A percentile compares a stretch with the other conserved stretches of the same genome.
Evolutionary conservation across 2,113 vertebrate species (phyloP).

Genomic region (Telmatochromis sp.): DNA sequence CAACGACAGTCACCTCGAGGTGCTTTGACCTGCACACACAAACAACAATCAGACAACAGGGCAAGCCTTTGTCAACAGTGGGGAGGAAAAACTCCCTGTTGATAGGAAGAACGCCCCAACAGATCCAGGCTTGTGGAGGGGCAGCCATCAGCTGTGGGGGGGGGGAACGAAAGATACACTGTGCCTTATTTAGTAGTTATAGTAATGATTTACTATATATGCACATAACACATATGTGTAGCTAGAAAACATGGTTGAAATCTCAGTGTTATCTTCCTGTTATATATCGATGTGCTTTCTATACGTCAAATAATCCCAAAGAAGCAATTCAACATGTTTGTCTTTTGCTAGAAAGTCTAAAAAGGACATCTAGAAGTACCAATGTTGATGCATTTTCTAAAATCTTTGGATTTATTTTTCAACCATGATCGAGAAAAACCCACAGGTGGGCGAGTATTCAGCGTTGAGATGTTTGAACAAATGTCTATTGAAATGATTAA

Average conservation of each 20-base stretch:
- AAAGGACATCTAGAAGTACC: fast-evolving
- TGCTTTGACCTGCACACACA: neutral
- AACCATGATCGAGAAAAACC: neutral
- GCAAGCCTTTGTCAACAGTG: neutral
- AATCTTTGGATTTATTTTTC: neutral
- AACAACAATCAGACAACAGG: neutral
- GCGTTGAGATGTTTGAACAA: fast-evolving
- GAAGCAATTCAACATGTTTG: neutral
- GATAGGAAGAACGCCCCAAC: neutral
- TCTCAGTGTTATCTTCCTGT: neutral
- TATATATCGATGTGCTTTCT: neutral
- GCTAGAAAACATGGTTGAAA: neutral
- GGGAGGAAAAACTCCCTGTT: neutral
- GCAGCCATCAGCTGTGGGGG: neutral
- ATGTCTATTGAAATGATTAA: no score
- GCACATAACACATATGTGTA: neutral
- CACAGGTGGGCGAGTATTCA: neutral
- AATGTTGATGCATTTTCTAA: neutral
- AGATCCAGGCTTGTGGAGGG: neutral
- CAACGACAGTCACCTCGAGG: neutral
- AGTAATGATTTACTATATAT: neutral
- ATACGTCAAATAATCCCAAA: neutral
- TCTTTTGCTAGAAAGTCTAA: neutral
- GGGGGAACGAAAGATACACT: neutral
- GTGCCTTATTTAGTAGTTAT: neutral